Evolutionary conservation across 2,113 vertebrate species (phyloP), one percentile per base, ranked within the genome.

Genomic region (Martes martes): DNA sequence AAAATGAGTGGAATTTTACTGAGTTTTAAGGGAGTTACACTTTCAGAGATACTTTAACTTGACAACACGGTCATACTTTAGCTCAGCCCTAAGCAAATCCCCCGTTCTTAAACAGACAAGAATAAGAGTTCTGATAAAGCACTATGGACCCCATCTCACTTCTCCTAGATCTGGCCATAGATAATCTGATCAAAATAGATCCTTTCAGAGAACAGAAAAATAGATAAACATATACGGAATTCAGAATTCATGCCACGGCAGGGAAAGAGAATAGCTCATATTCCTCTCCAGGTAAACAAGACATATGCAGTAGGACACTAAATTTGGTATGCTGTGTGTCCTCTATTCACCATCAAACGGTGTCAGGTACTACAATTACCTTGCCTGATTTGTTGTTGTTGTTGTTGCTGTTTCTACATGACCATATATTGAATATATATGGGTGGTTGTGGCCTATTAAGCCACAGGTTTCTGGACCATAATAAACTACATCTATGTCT

Each of bases 181-280:
- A n/a, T 80, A 81, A 47, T 73, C 31, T 55, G 1, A 65, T 21
- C 13, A 71, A 94, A 80, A 76, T 42, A 52, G 59, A 42, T 16
- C 2, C 9, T 87, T 65, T 50, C 26, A 88, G 42, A 55, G n/a
- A 94, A 31, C 2, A 94, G 31, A 96, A 76, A n/a, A 24, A 76
- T 28, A 92, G 6, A 7, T n/a, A 31, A 24, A 42, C 6, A 42
- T 42, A 65, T 39, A 55, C 33, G 11, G n/a, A 65, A 33, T 4
- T 4, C 33, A 80, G 6, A 93, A 80, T 47, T 55, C 19, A 65
- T 33, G 21, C 1, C 36, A 45, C 9, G n/a, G 13, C 14, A 7
- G 33, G 31, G 7, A 31, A 3, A 23, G 28, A 24, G 0, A 57
- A 6, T 18, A 36, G 11, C 1, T 52, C 23, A 23, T 74, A 39